Evolutionary conservation across 2,888 invertebrate genomes (phyloP).

Genomic region (Stegophylla sp.): DNA sequence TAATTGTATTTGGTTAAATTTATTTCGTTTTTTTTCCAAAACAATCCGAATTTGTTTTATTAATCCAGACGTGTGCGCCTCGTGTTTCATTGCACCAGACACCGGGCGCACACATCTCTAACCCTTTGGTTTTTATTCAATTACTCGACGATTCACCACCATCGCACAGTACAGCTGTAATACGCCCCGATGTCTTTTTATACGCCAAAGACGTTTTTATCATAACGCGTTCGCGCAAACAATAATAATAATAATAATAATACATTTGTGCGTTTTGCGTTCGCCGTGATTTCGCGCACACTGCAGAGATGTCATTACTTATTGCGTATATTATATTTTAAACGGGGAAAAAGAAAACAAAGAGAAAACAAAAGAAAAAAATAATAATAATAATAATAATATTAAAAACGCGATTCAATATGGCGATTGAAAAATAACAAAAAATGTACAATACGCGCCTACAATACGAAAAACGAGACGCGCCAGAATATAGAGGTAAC

Average conservation of each 20-base stretch:
- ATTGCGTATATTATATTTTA: no score
- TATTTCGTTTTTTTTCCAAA: constrained; percentile 2
- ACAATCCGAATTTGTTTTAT: constrained; percentile 26
- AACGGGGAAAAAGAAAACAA: no score
- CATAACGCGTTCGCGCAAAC: neutral
- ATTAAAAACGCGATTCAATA: neutral
- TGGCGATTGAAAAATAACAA: constrained; percentile 21
- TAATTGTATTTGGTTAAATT: no score
- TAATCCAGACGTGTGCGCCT: neutral
- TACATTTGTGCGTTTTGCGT: neutral
- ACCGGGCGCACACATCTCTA: neutral
- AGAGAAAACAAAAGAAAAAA: no score
- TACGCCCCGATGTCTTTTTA: no score
- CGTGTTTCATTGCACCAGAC: constrained; percentile 2
- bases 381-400: no score
- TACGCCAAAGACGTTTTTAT: no score
- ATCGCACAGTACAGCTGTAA: neutral
- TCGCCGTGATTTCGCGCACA: neutral
- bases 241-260: no score
- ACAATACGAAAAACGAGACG: no score
- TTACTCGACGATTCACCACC: neutral
- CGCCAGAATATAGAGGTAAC: constrained; percentile 6
- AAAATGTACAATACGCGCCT: neutral
- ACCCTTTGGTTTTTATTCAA: constrained; percentile 6
- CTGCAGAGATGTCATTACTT: constrained; percentile 10